A percentile compares a stretch with the other conserved stretches of the same genome.
Evolutionary conservation across 2,113 vertebrate species (phyloP).

Genomic region (Nothocercus nigrocapillus): DNA sequence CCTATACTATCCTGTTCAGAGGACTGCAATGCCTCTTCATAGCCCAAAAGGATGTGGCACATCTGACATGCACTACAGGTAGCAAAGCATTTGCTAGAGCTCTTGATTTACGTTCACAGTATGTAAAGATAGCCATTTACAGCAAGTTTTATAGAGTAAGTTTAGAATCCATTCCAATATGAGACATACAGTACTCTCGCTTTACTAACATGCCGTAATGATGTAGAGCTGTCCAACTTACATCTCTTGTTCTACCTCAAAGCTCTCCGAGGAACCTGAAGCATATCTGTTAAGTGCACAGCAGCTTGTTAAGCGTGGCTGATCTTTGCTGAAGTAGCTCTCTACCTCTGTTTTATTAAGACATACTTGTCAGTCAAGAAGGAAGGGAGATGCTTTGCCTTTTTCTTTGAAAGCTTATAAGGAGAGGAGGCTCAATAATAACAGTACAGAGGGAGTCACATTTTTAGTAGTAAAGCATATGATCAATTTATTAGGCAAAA

Average conservation of each 20-base stretch:
- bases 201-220: background rate
- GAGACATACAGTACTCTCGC: rapidly evolving
- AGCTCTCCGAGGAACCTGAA: background rate
- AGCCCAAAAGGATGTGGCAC: background rate
- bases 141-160: background rate
- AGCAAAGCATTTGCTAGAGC: background rate
- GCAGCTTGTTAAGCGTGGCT: background rate
- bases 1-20: background rate
- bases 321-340: background rate
- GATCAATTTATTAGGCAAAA: background rate
- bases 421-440: background rate
- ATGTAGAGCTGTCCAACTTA: background rate
- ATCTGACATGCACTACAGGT: background rate
- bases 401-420: background rate
- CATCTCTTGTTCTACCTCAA: background rate
- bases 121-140: background rate
- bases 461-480: rapidly evolving
- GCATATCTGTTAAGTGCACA: background rate
- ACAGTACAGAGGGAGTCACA: background rate
- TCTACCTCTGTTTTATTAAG: background rate
- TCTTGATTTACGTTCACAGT: background rate
- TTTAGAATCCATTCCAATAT: background rate
- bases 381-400: background rate
- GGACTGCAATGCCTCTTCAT: background rate
- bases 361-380: background rate